Evolutionary conservation across 2,888 invertebrate genomes (phyloP).

Genomic region (Drosophila cognata): DNA sequence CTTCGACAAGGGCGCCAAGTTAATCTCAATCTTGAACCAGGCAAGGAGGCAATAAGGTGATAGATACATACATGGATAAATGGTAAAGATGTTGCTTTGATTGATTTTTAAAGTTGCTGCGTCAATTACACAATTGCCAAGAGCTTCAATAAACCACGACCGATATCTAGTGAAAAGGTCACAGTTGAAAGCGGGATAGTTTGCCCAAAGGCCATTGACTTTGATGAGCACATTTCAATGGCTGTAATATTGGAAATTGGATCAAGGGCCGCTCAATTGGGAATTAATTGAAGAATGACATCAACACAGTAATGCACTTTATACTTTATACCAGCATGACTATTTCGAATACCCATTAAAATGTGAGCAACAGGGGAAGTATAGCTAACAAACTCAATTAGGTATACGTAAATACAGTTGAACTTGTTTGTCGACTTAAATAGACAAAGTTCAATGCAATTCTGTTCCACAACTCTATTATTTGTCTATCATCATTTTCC

Average conservation of each 20-base stretch:
- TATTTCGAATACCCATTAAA: background rate
- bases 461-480: background rate
- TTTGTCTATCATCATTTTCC: background rate
- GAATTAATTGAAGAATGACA: conserved; percentile 36
- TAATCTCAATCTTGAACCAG: conserved; percentile 23
- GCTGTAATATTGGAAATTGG: conserved; percentile 2
- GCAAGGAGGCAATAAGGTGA: conserved; percentile 24
- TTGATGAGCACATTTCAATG: conserved; percentile 3
- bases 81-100: conserved; percentile 51
- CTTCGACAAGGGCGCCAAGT: conserved; percentile 7
- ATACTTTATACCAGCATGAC: background rate
- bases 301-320: conserved; percentile 51
- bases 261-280: conserved; percentile 4
- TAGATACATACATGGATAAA: background rate
- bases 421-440: background rate
- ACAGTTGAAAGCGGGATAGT: conserved; percentile 15
- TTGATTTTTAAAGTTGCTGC: conserved; percentile 50
- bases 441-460: background rate
- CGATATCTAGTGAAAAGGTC: conserved; percentile 15
- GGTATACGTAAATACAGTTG: background rate
- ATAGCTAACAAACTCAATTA: background rate
- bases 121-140: conserved; percentile 60
- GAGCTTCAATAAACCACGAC: background rate
- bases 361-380: background rate
- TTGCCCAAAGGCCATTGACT: background rate